A percentile compares a stretch with the other conserved stretches of the same genome.
Conservation (phyloP, 2,888 invertebrate species). For the Drosophila borealis region DNA sequence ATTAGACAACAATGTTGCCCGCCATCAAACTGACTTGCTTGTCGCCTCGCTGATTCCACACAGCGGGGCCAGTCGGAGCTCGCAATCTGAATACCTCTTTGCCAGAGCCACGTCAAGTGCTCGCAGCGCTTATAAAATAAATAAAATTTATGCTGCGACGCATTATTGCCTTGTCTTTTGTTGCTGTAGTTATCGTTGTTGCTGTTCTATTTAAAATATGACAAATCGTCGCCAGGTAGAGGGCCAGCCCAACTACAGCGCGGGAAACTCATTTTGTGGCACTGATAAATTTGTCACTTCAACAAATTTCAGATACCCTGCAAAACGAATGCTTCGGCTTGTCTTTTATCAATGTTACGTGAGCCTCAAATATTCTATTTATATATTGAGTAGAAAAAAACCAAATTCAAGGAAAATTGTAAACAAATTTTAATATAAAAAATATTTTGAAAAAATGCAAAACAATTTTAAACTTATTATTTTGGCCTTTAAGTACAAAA, state of each 20-base stretch:
- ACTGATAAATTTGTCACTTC: slow-evolving; percentile 76
- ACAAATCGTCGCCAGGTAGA: slow-evolving; percentile 74
- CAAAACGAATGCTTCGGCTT: background rate
- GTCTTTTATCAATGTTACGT: slow-evolving; percentile 6
- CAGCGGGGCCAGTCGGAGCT: slow-evolving; percentile 12
- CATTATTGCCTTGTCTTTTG: slow-evolving; percentile 78
- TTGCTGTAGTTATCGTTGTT: slow-evolving; percentile 47
- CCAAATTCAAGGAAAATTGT: no score
- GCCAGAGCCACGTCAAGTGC: slow-evolving; percentile 57
- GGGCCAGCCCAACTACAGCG: slow-evolving; percentile 33
- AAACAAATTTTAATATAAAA: no score
- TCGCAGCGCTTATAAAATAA: slow-evolving; percentile 79
- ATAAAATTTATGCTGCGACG: slow-evolving; percentile 80
- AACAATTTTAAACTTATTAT: no score
- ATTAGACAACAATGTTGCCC: slow-evolving; percentile 74
- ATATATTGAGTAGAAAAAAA: no score
- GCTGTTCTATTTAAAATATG: slow-evolving; percentile 74
- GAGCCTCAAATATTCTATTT: no score
- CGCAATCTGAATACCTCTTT: slow-evolving; percentile 68
- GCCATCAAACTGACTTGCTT: slow-evolving; percentile 51
- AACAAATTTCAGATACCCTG: slow-evolving; percentile 59
- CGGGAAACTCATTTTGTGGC: slow-evolving; percentile 73
- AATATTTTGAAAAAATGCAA: no score
- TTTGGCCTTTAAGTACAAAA: no score
- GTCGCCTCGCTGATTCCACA: slow-evolving; percentile 46